phyloP scores from a whole-genome alignment of 2,888 invertebrate genomes.

The Temnothorax unifasciatus region DNA sequence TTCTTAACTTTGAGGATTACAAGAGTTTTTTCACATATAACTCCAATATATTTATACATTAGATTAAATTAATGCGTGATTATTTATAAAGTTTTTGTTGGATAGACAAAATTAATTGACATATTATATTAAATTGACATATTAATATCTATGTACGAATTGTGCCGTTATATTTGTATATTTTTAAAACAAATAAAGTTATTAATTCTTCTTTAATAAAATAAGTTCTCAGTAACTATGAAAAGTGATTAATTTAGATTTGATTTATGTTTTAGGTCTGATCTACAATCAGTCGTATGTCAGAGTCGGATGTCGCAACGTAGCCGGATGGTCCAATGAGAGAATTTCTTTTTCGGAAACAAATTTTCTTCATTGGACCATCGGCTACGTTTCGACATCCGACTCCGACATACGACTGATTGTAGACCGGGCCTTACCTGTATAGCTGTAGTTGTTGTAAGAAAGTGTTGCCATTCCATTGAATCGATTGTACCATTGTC shows the following conservation, averaged over 20 bases:
- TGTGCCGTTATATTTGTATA: not conserved
- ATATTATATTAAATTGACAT: slow-evolving; percentile 2
- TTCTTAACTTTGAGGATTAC: too few relatives aligned
- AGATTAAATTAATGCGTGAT: not conserved
- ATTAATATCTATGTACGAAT: not conserved
- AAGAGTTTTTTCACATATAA: too few relatives aligned
- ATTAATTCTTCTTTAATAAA: not conserved
- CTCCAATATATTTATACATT: not conserved
- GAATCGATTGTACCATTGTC: slow-evolving; percentile 88
- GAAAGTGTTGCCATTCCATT: slow-evolving; percentile 91
- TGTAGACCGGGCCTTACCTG: too few relatives aligned
- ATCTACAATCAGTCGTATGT: too few relatives aligned
- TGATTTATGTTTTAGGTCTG: slow-evolving; percentile 45
- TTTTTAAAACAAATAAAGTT: not conserved
- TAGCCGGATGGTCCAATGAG: too few relatives aligned
- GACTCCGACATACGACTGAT: too few relatives aligned
- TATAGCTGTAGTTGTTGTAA: slow-evolving; percentile 72
- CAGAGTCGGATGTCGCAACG: too few relatives aligned
- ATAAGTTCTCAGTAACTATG: not conserved
- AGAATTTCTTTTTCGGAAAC: too few relatives aligned
- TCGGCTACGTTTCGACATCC: too few relatives aligned
- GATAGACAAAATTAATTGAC: not conserved
- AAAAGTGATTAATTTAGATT: slow-evolving; percentile 6
- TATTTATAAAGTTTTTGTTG: not conserved
- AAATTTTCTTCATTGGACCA: too few relatives aligned